Base-by-base conservation (phyloP, 2,113 vertebrate genomes). In the Zosterops japonicus region DNA sequence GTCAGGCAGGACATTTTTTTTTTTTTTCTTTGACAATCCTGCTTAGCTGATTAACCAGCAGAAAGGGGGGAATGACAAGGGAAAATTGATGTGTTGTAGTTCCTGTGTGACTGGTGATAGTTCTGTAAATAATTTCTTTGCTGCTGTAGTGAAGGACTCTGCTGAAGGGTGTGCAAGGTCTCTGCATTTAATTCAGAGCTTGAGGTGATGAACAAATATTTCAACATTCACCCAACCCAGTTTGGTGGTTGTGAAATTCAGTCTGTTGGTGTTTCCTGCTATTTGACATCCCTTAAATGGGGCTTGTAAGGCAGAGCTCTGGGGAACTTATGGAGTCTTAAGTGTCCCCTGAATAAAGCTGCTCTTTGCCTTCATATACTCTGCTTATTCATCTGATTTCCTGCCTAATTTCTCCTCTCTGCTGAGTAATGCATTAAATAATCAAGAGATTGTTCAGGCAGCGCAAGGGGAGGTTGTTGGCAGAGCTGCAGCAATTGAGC, bases 21-120 rank as follows among this genome's bases (percentile, higher is more conserved):
- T 46, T 64, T 52, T 39, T 70, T 19, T 18, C 11, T 50, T 31
- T 65, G 25, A 22, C 64, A 68, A 12, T 20, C 36, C 21, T 67
- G 1, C 8, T 59, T 36, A 18, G 67, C 47, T 76, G 52, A 57
- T 75, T 5, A 50, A 42, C 10, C 52, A 68, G 20, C 29, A 89
- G 27, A 71, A 16, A 1, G 0, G 2, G 6, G 22, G 11, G 10
- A 55, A n/a, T 7, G 5, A 20, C 11, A 1, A 36, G 8, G 50
- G 31, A 9, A 67, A 63, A 76, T 23, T 19, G 3, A 1, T 52
- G 28, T 47, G 1, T 12, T 42, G 41, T 33, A 20, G n/a, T 28
- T 50, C 21, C 7, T 83, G 8, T 0, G 0, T 56, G 19, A 41
- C 28, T 72, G 55, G 11, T 46, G 28, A 11, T 23, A 10, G 8